These are phyloP conservation scores for Pentalonia nigronervosa DNA, from an alignment of 1,140 invertebrate genomes.

Conservation along the genomic window DNA sequence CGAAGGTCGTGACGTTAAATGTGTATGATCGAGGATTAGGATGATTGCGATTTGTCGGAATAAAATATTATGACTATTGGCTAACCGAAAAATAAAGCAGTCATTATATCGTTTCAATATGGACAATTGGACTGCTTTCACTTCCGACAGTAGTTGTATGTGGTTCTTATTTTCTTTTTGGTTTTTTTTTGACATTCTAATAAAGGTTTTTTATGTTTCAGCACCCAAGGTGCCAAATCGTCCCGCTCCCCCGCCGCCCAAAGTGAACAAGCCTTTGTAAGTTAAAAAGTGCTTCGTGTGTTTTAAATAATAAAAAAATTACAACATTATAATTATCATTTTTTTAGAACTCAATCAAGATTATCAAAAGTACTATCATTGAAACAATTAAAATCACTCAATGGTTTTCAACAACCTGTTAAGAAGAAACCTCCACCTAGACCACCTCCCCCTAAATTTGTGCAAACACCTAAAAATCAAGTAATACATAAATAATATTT, in stretches of 20 bases:
- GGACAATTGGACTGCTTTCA: constrained; percentile 42
- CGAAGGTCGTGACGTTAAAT: constrained; percentile 50
- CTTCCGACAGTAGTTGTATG: constrained; percentile 23
- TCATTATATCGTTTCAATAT: constrained; percentile 17
- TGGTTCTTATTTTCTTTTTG: not conserved
- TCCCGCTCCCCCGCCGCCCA: constrained; percentile 64
- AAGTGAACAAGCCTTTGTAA: constrained; percentile 42
- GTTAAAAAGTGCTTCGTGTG: not conserved
- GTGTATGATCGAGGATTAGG: not conserved
- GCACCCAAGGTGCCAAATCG: constrained; percentile 64
- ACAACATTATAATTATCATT: not conserved
- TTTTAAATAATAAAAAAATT: not conserved
- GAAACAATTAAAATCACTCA: constrained; percentile 43
- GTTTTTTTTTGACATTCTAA: not conserved
- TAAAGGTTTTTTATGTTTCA: not conserved
- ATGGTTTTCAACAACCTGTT: constrained; percentile 33
- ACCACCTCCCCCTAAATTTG: constrained; percentile 67
- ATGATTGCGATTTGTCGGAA: not conserved
- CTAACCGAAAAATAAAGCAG: too few relatives aligned
- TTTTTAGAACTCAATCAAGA: constrained; percentile 43
- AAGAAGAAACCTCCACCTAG: constrained; percentile 68
- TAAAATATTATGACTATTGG: not conserved
- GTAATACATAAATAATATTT: constrained; percentile 58
- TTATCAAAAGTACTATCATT: constrained; percentile 39
- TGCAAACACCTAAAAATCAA: constrained; percentile 45